Evolutionary conservation across 2,113 vertebrate species (phyloP), one percentile per base, ranked within the genome.

Genomic region (Cheirogaleus medius): DNA sequence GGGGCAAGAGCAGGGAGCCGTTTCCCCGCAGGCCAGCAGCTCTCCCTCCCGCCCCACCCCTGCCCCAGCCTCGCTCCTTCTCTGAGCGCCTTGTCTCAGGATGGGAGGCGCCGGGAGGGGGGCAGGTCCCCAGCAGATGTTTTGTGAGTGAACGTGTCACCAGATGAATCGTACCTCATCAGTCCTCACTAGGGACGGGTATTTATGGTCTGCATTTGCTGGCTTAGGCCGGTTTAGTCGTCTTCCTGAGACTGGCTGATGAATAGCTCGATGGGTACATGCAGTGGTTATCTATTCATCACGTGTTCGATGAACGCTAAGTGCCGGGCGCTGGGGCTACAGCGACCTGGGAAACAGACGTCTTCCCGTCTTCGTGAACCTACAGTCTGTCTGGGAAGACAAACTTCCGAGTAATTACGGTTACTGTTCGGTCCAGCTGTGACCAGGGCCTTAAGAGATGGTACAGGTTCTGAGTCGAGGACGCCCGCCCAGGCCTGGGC

Each of bases 1-100:
- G 14, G 37, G 44, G 58, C 6, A 1, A 3, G 7, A 20, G 13
- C 0, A 13, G 2, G 85, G n/a, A 63, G 4, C 12, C 0, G 0
- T 15, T 5, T 39, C 27, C 37, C 78, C 5, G 44, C 7, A 42
- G 34, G 44, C 14, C 44, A 32, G 85, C 37, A 60, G 58, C 4
- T n/a, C 77, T 44, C 69, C 34, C 13, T 6, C 58, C 58, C 3
- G 25, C 25, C 10, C 3, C 9, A 3, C 0, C 64, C 4, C 5
- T 8, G 9, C 17, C 27, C n/a, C 1, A 1, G 23, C 80, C n/a
- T 4, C 7, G 20, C 0, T 56, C 2, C 3, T 14, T 14, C 18
- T 34, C 56, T 34, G 42, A 63, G 27, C 8, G 4, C 73, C 47
- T 37, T 66, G 5, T 17, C 32, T 10, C 27, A 11, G 15, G 34